These are phyloP conservation scores for Leptinotarsa rubiginosa DNA, from an alignment of 2,888 invertebrate genomes.

Conservation along the genomic window DNA sequence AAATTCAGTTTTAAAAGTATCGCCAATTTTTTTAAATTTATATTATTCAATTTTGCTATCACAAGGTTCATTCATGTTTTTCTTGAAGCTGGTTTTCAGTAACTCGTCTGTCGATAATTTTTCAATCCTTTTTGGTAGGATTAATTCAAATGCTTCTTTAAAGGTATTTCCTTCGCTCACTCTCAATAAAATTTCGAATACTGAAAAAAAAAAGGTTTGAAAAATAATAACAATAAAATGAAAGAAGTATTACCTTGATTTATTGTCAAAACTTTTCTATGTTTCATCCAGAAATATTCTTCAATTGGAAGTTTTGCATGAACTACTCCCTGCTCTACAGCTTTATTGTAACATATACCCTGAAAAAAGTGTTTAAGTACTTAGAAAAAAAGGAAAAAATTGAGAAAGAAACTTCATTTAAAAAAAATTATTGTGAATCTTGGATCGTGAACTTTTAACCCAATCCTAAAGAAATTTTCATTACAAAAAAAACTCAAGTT, in stretches of 20 bases:
- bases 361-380: constrained; percentile 63
- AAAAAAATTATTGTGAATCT: no score
- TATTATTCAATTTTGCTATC: not conserved
- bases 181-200: constrained; percentile 84
- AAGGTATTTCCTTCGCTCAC: constrained; percentile 83
- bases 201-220: constrained; percentile 67
- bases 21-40: not conserved
- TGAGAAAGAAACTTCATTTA: not conserved
- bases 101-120: constrained; percentile 41
- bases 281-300: constrained; percentile 91
- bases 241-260: constrained; percentile 83
- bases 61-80: not conserved
- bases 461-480: no score
- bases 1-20: not conserved
- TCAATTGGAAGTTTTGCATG: constrained; percentile 91
- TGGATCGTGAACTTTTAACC: no score
- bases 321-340: constrained; percentile 79
- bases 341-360: constrained; percentile 88
- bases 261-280: constrained; percentile 92
- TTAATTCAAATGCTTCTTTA: constrained; percentile 81
- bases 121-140: constrained; percentile 73
- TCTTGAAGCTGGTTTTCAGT: not conserved
- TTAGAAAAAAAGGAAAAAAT: not conserved
- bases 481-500: no score
- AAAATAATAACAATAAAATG: not conserved